These are phyloP conservation scores for Gastracanthus pulcherrimus DNA, from an alignment of 2,888 invertebrate genomes.

Conservation along the genomic window DNA sequence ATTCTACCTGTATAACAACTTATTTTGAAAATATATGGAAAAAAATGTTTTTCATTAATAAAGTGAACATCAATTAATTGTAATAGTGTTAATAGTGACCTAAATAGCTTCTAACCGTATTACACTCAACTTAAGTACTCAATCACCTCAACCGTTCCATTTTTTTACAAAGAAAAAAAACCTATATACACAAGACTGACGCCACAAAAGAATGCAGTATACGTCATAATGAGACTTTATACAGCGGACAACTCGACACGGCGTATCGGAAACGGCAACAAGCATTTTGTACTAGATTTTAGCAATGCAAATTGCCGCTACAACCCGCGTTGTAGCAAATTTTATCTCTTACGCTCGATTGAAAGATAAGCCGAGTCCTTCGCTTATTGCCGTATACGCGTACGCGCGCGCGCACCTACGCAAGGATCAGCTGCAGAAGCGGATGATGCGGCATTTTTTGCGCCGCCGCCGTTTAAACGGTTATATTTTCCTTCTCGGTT, in stretches of 20 bases:
- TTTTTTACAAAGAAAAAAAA: not conserved
- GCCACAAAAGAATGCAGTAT: slow-evolving; percentile 1
- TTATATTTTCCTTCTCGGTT: slow-evolving; percentile 15
- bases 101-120: not conserved
- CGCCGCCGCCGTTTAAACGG: slow-evolving; percentile 22
- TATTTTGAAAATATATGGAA: no score
- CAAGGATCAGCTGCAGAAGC: no score
- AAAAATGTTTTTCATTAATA: no score
- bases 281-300: slow-evolving; percentile 52
- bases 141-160: not conserved
- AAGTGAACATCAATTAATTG: no score
- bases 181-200: not conserved
- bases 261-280: slow-evolving; percentile 35
- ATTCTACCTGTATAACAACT: no score
- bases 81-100: not conserved
- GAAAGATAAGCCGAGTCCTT: slow-evolving; percentile 36
- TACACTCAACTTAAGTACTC: not conserved
- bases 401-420: not conserved
- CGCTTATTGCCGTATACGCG: not conserved
- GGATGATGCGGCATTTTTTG: slow-evolving; percentile 42
- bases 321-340: slow-evolving; percentile 5
- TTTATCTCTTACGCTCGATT: slow-evolving; percentile 31
- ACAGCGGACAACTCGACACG: not conserved
- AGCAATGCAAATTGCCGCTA: slow-evolving; percentile 49
- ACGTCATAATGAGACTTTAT: slow-evolving; percentile 1